Evolutionary conservation across 2,888 invertebrate genomes (phyloP), one percentile per base, ranked within the genome.

Genomic region (Incurvaria masculella): DNA sequence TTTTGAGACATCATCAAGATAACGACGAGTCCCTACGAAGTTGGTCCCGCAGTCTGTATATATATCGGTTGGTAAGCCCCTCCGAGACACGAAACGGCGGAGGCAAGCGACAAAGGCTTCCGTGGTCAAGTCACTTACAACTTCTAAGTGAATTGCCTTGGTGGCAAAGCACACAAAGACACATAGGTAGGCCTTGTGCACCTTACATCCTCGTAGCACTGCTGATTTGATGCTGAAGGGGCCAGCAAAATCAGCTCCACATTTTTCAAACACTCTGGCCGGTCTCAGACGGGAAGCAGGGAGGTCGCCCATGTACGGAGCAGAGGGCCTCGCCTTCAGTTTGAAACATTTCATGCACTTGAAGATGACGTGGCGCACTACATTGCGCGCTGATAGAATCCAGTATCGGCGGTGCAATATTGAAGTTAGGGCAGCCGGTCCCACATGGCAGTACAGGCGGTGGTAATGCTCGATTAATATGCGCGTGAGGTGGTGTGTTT

Each of bases 31-130:
- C 10, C 53, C 55, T 17, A 46, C 23, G 46, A 39, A 55, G 21
- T 53, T 55, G 10, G 47, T 51, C 8, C 55, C 53, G 20, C 48
- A 42, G 43, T 54, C 54, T 8, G 8, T 33, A 14, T 33, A 33
- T 4, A 33, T 6, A 14, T 41, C 41, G 16, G 41, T 16, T 16
- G 16, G 17, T 5, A 39, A n/a, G 1, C 55, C 53, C 14, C 53
- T 42, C 16, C 52, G 20, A 11, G 45, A 33, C 4, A 49, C 45
- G 40, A 53, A 55, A 4, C 51, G 46, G 14, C 42, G 48, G 6
- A 52, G 46, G 2, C 48, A 45, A 4, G 51, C 53, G n/a, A 53
- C 21, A 33, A 55, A 53, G 2, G 44, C 52, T 26, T 55, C 51
- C 1, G 48, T 44, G 18, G 50, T 43, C 2, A 55, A 42, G n/a